Percentiles rank a stretch among this genome's conserved stretches.
Evolutionary conservation across 2,113 vertebrate genomes (phyloP).

Genomic region (Otolemur garnettii): DNA sequence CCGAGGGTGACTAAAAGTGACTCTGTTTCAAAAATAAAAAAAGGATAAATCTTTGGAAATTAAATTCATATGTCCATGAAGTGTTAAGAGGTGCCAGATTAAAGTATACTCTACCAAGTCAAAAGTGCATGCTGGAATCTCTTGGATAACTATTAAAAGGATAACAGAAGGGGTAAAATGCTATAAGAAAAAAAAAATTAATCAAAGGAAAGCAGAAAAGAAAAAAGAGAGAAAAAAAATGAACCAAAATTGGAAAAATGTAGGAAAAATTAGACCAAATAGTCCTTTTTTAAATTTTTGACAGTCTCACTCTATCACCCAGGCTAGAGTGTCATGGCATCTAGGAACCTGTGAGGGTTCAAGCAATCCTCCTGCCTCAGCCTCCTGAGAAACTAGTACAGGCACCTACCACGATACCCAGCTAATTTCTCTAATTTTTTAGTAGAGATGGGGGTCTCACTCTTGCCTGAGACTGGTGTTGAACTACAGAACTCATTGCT

Average conservation of each 20-base stretch:
- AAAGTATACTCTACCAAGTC: neutral
- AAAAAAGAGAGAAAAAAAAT: neutral
- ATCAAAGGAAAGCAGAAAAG: neutral
- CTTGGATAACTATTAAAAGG: neutral
- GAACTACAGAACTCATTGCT: no score
- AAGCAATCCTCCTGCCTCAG: no score
- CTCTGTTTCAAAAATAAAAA: neutral
- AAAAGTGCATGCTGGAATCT: neutral
- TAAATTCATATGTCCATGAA: neutral
- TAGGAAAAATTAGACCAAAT: neutral
- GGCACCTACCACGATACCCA: no score
- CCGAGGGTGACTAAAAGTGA: neutral
- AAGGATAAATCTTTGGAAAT: neutral
- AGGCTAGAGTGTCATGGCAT: no score
- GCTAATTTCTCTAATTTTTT: no score
- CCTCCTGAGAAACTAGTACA: no score
- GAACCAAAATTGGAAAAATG: neutral
- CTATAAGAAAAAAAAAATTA: neutral
- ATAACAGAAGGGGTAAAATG: neutral
- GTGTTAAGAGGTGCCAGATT: neutral
- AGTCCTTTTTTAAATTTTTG: neutral
- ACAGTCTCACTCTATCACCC: no score
- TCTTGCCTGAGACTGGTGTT: no score
- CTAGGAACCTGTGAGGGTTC: no score
- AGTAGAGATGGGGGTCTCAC: no score